Percentiles rank a stretch among this genome's conserved stretches.
Conservation (phyloP, 2,888 invertebrate species). For the Aspidiotus rigidus region DNA sequence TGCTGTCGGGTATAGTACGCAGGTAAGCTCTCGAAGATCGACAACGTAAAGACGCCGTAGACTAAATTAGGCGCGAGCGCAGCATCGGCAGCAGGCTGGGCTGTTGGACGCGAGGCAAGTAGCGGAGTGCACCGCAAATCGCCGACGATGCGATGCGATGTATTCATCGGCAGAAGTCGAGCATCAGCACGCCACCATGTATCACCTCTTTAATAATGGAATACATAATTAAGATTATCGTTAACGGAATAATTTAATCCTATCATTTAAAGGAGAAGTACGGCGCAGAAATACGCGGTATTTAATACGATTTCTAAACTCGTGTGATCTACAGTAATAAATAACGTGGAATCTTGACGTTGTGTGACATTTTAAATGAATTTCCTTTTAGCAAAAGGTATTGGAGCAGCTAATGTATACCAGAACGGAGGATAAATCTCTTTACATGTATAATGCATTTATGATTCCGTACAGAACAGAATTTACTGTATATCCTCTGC, state of each 20-base stretch:
- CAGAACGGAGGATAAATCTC: not conserved
- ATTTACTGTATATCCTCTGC: too few species aligned
- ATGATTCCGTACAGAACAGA: not conserved
- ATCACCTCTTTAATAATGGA: slow-evolving; percentile 3
- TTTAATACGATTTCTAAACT: slow-evolving; percentile 14
- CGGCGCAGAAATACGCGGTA: not conserved
- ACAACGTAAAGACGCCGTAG: too few species aligned
- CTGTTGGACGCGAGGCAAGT: too few species aligned
- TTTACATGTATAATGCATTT: slow-evolving; percentile 17
- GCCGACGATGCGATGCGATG: too few species aligned
- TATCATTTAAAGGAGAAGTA: not conserved
- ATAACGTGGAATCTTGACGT: slow-evolving; percentile 12
- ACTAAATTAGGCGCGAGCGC: too few species aligned
- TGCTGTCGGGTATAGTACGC: too few species aligned
- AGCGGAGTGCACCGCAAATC: too few species aligned
- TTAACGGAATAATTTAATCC: slow-evolving; percentile 17
- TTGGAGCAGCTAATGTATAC: slow-evolving; percentile 12
- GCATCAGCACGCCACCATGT: slow-evolving; percentile 6
- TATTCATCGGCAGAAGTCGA: not conserved
- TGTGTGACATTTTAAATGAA: slow-evolving; percentile 15
- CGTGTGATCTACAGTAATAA: slow-evolving; percentile 14
- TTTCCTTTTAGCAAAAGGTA: slow-evolving; percentile 12
- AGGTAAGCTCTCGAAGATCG: too few species aligned
- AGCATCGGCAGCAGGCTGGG: too few species aligned
- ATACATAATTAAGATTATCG: slow-evolving; percentile 9